Base-by-base conservation (phyloP, 2,888 invertebrate genomes). In the Pedicia rivosa region DNA sequence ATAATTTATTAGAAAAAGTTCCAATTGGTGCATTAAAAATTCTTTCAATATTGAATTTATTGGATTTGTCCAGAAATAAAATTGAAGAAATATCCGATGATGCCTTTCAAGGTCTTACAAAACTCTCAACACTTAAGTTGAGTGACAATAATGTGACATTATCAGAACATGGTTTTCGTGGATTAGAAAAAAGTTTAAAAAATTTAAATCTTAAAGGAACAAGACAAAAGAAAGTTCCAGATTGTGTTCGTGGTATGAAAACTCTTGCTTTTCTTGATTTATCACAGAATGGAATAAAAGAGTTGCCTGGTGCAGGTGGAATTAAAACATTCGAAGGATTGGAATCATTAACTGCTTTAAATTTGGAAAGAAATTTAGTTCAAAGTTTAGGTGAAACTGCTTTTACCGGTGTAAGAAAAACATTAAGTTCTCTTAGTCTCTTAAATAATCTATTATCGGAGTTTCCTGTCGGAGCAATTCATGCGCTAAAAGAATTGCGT, bases 151-250 rank as follows among this genome's bases (percentile, higher is more conserved):
- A 86, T 54, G 68, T 87, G 1, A 80, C 79, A 4, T 55, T 90
- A 43, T 68, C 74, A 3, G 50, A 70, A 1, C 70, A 68, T 34
- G 76, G 86, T 4, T 74, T 91, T 38, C 64, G 66, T n/a, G 88
- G 88, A 2, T 63, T 91, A 40, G 87, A 88, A 51, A 70, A 64
- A 39, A 78, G 77, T 9, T 63, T 91, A 29, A 88, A 88, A 61
- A 91, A 91, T 59, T 64, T 91, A 33, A 90, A 91, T 56, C 63
- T 91, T 24, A 90, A 90, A 65, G 87, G 86, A 20, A 86, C 87
- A 0, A 68, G 74, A 37, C 84, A 86, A 55, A 79, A 78, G 48
- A 65, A 66, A 35, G 73, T 91, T 9, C 90, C 91, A 1, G 75
- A 76, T 46, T 78, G 84, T 32, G 74, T 90, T 14, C 65, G 74